These are phyloP conservation scores for Torymus tubicola DNA, from an alignment of 2,888 invertebrate species.

Conservation along the genomic window DNA sequence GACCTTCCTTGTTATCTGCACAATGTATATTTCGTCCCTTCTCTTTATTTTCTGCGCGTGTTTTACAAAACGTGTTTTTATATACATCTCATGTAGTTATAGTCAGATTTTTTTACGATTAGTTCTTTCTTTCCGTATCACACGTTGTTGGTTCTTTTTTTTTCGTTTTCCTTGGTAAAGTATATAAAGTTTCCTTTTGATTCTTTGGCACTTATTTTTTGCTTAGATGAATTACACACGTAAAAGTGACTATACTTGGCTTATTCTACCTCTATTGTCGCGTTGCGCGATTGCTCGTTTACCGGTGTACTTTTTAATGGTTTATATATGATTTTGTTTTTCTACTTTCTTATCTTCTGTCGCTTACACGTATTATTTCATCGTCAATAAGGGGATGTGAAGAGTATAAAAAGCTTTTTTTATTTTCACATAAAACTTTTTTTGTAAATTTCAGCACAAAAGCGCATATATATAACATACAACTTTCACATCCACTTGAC, in stretches of 20 bases:
- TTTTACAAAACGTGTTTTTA: neutral
- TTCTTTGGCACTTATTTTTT: constrained; percentile 35
- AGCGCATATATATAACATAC: neutral
- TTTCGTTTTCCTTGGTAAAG: neutral
- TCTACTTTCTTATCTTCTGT: constrained; percentile 3
- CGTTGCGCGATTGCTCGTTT: constrained; percentile 19
- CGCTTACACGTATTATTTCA: neutral
- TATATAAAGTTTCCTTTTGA: neutral
- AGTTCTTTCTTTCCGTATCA: neutral
- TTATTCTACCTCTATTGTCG: constrained; percentile 7
- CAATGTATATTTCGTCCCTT: constrained; percentile 24
- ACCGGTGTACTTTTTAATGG: constrained; percentile 13
- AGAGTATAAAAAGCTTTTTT: neutral
- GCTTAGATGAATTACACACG: constrained; percentile 43
- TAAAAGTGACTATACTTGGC: constrained; percentile 18
- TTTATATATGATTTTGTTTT: constrained; percentile 6
- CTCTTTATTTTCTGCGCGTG: constrained; percentile 33
- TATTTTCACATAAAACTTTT: neutral
- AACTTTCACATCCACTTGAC: neutral
- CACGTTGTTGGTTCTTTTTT: constrained; percentile 1
- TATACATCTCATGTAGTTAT: constrained; percentile 33
- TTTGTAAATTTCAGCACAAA: neutral
- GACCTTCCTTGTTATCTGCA: constrained; percentile 13
- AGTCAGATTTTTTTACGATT: constrained; percentile 24
- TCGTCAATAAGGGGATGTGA: constrained; percentile 12